phyloP scores from a whole-genome alignment of 2,797 vertebrate genomes.

The Prionace glauca region DNA sequence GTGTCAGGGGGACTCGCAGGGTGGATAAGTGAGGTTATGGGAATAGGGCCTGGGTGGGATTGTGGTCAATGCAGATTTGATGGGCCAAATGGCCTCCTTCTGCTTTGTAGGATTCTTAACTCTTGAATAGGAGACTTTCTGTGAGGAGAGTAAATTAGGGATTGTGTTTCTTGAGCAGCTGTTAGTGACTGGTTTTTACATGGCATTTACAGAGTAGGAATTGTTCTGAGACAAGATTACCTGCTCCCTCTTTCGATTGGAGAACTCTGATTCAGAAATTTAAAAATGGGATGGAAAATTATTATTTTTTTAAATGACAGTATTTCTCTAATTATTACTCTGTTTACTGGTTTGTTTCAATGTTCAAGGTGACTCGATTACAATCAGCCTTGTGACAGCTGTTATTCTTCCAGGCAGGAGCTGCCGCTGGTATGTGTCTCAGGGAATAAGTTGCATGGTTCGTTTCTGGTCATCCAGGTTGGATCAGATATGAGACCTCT shows the following conservation, averaged over 20 bases:
- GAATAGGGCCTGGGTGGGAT: too few species aligned
- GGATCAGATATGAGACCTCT: neutral
- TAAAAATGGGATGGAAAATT: neutral
- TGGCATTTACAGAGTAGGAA: neutral
- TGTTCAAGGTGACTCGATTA: neutral
- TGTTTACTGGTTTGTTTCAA: neutral
- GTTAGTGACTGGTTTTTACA: neutral
- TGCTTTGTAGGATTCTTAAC: too few species aligned
- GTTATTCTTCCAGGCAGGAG: conserved; percentile 47
- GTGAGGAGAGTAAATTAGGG: neutral
- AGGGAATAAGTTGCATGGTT: neutral
- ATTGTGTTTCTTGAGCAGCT: neutral
- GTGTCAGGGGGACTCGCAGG: too few species aligned
- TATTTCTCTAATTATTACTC: neutral
- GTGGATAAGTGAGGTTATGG: too few species aligned
- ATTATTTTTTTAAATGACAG: neutral
- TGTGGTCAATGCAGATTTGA: too few species aligned
- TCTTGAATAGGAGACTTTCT: neutral
- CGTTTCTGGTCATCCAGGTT: neutral
- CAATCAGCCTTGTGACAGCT: neutral
- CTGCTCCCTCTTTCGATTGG: neutral
- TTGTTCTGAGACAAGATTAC: neutral
- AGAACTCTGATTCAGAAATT: neutral
- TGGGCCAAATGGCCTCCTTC: too few species aligned
- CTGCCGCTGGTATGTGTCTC: conserved; percentile 49